phyloP scores from a whole-genome alignment of 2,113 vertebrate species.

The Daphoenositta chrysoptera region DNA sequence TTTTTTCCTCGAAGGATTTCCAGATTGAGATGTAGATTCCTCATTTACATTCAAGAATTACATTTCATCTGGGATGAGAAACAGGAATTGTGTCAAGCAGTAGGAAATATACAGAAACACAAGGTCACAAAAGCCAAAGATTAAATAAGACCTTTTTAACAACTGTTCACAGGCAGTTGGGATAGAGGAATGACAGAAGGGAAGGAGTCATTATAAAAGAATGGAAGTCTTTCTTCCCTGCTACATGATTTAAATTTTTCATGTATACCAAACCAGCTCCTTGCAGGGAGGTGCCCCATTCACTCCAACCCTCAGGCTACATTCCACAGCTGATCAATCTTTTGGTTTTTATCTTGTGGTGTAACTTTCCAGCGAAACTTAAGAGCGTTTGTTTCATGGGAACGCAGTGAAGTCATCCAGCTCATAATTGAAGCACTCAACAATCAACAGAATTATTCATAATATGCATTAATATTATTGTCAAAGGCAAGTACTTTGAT shows the following conservation, averaged over 20 bases:
- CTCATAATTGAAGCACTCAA: background rate
- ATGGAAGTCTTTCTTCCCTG: background rate
- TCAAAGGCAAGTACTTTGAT: constrained; percentile 8
- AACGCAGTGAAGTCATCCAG: background rate
- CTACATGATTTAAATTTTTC: background rate
- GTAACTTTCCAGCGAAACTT: background rate
- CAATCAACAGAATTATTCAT: background rate
- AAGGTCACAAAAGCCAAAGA: background rate
- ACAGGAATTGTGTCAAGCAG: background rate
- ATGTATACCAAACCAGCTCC: background rate
- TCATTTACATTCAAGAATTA: background rate
- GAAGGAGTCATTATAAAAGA: background rate
- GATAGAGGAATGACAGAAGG: background rate
- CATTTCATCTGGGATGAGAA: background rate
- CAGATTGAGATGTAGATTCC: background rate
- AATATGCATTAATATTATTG: background rate
- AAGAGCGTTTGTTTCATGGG: background rate
- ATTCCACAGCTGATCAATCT: background rate
- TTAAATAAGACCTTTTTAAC: background rate
- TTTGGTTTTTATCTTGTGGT: background rate
- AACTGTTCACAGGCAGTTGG: background rate
- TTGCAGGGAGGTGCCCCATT: background rate
- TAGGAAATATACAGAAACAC: background rate
- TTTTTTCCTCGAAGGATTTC: background rate
- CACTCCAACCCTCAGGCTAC: background rate